Conservation (phyloP, 2,888 invertebrate genomes). For the Fabriciana adippe region DNA sequence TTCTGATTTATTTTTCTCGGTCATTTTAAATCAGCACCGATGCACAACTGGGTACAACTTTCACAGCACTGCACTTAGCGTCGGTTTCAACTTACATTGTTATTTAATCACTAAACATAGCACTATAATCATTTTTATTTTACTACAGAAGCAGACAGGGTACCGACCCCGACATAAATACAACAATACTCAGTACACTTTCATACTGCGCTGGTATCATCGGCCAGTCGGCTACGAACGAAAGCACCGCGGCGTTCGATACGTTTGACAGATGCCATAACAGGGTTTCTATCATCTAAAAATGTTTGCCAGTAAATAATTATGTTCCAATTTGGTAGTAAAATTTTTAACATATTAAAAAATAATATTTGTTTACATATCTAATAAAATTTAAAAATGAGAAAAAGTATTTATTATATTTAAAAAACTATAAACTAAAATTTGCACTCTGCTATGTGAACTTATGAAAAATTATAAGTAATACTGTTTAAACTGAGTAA, state of each 20-base stretch:
- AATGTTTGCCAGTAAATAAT: slow-evolving; percentile 7
- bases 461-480: no score
- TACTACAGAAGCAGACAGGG: slow-evolving; percentile 52
- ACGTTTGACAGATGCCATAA: slow-evolving; percentile 51
- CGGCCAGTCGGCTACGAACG: slow-evolving; percentile 44
- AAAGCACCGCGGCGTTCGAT: slow-evolving; percentile 63
- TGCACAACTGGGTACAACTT: slow-evolving; percentile 58
- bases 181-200: slow-evolving; percentile 61
- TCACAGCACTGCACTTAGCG: slow-evolving; percentile 71
- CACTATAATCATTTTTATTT: slow-evolving; percentile 66
- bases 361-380: not conserved
- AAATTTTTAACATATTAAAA: not conserved
- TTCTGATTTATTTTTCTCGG: slow-evolving; percentile 82
- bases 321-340: slow-evolving; percentile 1
- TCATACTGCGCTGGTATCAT: slow-evolving; percentile 52
- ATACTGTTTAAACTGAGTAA: no score
- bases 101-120: slow-evolving; percentile 73
- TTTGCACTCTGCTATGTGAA: no score
- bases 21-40: slow-evolving; percentile 73
- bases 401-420: not conserved
- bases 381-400: not conserved
- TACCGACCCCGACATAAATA: slow-evolving; percentile 58
- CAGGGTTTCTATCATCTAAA: slow-evolving; percentile 49
- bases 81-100: slow-evolving; percentile 66
- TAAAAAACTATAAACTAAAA: no score